Conservation (phyloP, 2,113 vertebrate species). For the Puma concolor region DNA sequence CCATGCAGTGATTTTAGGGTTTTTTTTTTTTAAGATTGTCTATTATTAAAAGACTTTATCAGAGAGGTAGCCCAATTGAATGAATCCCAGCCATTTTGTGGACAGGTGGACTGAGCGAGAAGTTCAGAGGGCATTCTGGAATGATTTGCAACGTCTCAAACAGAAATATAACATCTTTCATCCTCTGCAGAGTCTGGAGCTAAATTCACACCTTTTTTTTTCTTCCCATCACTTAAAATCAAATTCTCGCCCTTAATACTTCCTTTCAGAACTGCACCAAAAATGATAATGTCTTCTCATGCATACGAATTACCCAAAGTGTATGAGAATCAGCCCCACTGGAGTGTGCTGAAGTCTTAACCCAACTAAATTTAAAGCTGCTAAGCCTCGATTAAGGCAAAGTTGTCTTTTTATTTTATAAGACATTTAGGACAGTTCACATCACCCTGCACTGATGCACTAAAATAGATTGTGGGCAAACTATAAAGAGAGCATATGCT, state of each 20-base stretch:
- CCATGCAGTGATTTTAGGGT: not conserved
- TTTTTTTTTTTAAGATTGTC: not conserved
- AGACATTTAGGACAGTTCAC: not conserved
- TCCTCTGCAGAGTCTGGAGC: conserved; percentile 54
- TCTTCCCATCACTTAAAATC: conserved; percentile 61
- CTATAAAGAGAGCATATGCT: not conserved
- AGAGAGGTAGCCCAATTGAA: not conserved
- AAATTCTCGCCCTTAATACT: conserved; percentile 61
- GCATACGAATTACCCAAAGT: conserved; percentile 42
- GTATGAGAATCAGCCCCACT: not conserved
- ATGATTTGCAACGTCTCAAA: not conserved
- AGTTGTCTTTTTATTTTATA: conserved; percentile 21
- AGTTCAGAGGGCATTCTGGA: not conserved
- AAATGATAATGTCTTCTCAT: not conserved
- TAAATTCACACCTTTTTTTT: conserved; percentile 59
- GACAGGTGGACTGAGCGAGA: not conserved
- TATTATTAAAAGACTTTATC: not conserved
- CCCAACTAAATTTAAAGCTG: not conserved
- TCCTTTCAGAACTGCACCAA: conserved; percentile 42
- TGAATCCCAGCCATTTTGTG: not conserved
- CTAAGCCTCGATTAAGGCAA: not conserved
- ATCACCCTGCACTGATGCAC: not conserved
- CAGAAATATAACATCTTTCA: conserved; percentile 47
- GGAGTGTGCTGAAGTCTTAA: not conserved
- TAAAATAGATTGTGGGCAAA: not conserved